Percentiles rank a stretch among this genome's conserved stretches.
phyloP scores from a whole-genome alignment of 92 coral and sea anemone species.

The Porites cylindrica region DNA sequence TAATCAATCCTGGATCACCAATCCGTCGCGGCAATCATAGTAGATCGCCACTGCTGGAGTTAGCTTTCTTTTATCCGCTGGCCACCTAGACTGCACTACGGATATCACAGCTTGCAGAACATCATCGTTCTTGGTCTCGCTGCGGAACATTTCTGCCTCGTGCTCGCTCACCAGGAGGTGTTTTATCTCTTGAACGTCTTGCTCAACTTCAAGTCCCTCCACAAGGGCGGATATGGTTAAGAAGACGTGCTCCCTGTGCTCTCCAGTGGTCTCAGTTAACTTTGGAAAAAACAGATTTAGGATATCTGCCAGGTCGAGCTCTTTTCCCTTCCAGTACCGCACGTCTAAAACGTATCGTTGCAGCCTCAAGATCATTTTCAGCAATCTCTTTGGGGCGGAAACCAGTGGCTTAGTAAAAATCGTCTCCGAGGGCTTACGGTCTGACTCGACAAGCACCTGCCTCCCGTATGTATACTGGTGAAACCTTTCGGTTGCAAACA shows the following conservation, averaged over 20 bases:
- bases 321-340: neutral
- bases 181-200: slow-evolving; percentile 21
- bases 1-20: slow-evolving; percentile 29
- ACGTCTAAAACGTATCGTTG: neutral
- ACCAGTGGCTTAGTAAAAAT: neutral
- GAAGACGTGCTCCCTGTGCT: neutral
- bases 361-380: neutral
- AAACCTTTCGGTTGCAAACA: too few species aligned
- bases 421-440: neutral
- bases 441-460: neutral
- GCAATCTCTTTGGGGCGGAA: neutral
- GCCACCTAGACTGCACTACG: slow-evolving; percentile 32
- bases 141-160: neutral
- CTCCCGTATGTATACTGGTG: neutral
- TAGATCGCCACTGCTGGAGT: slow-evolving; percentile 19
- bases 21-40: slow-evolving; percentile 30
- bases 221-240: neutral
- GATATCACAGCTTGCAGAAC: slow-evolving; percentile 22
- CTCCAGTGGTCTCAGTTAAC: too few species aligned
- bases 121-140: slow-evolving; percentile 37
- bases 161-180: slow-evolving; percentile 26
- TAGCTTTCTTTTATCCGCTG: slow-evolving; percentile 17
- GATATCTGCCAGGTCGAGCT: too few species aligned
- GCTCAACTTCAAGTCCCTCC: slow-evolving; percentile 24
- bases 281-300: too few species aligned